Base-by-base conservation (phyloP, 2,888 invertebrate species). In the Linnaemya vulpina region DNA sequence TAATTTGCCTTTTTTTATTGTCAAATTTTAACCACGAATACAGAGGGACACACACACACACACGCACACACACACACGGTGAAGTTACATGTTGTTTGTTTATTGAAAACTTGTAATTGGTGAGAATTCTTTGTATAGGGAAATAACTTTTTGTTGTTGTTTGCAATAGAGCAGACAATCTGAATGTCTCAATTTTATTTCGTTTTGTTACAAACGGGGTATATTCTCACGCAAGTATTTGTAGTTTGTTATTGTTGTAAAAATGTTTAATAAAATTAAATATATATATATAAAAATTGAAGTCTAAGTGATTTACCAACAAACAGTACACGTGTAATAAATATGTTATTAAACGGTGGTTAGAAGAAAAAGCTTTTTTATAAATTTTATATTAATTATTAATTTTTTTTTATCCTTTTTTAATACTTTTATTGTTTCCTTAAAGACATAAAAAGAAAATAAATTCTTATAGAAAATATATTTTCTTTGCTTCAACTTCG, bases 271-370 rank as follows among this genome's bases (percentile, higher is more conserved):
- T 30, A 22, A 53, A 70, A 13, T 53, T 5, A 62, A 51, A 20
- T 20, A n/a, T n/a, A 30, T 30, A 5, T 2, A 5, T 30, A 30
- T 30, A 55, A 15, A 3, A 55, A 71, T 60, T 60, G 46, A 60
- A 60, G 58, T 73, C 60, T 73, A 17, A 60, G 46, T 73, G 58
- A 73, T 60, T 49, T 60, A 49, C 38, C 15, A 60, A 49, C 35
- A 49, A 60, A 20, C 13, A 15, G 17, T 20, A n/a, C 20, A 60
- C 46, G 49, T 62, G 49, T 60, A 60, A 20, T 9, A 8, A n/a
- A 60, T 30, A 30, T 46, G n/a, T 25, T 58, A 25, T 43, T 13
- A 43, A 7, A 62, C 73, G 20, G 49, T 49, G 73, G 60, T 35
- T 17, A 8, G 13, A 17, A 35, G 17, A 11, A 51, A 43, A 22